Base-by-base conservation (phyloP, 2,113 vertebrate genomes). In the Boulengeromyrus knoepffleri region DNA sequence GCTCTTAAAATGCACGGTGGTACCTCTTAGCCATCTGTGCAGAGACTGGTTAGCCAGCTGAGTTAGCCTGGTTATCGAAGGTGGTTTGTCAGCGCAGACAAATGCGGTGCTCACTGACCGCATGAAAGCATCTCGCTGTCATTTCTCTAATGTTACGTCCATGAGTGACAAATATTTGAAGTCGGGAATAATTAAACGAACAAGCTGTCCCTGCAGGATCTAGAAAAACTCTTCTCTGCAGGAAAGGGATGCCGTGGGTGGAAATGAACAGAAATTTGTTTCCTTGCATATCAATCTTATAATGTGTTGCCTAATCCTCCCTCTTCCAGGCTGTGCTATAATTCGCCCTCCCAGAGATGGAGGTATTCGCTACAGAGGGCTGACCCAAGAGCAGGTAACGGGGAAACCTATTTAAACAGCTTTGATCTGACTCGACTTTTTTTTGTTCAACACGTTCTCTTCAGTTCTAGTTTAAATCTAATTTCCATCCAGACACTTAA, bases 311-410 rank as follows among this genome's bases (percentile, higher is more conserved):
- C 24, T 42, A 52, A 15, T 74, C 83, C 77, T 27, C 89, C 53
- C 83, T 88, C 46, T 89, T 89, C 90, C 91, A 96, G 98, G 98
- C 58, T 99, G 98, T 92, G 96, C 96, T 90, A 98, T 98, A 92
- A 98, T 99, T 94, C 96, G 97, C 93, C 98, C 98, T 0, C 98
- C 98, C 0, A 96, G 97, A 93, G 97, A 99, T 45, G 98, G 98
- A 39, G 98, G 98, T 27, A 99, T 99, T 93, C 97, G 98, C 17
- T 99, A 99, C 94, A 94, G 97, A 92, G 98, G 98, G n/a, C 95
- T 99, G 93, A 98, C 98, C 52, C 97, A 98, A 17, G 97, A 98
- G 90, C 97, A 96, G 95, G 96, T 95, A 93, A 66, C 49, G 27
- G 62, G 62, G 58, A 45, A 85, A 83, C 36, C 31, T 42, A 2